These are phyloP conservation scores for Druceiella hillmani DNA, from an alignment of 2,888 invertebrate species.

Conservation along the genomic window DNA sequence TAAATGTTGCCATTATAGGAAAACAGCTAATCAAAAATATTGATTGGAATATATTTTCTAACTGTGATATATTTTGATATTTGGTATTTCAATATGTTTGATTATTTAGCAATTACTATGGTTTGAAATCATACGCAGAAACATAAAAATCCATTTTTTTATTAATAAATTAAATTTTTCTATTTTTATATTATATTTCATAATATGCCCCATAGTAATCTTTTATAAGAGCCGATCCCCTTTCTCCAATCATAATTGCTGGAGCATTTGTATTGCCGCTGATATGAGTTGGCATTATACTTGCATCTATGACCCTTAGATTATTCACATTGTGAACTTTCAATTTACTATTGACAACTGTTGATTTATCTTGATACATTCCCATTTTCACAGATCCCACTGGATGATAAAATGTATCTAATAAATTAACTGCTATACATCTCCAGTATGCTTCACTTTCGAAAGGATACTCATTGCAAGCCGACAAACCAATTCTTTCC, in stretches of 20 bases:
- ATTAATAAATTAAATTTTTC: too few species aligned
- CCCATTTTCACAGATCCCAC: constrained; percentile 41
- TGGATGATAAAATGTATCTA: constrained; percentile 40
- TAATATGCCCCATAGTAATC: constrained; percentile 17
- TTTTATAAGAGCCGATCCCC: constrained; percentile 36
- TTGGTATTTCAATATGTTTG: too few species aligned
- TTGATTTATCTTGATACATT: too few species aligned
- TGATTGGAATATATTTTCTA: too few species aligned
- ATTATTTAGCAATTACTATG: too few species aligned
- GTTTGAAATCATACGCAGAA: too few species aligned
- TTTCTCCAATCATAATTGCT: constrained; percentile 41
- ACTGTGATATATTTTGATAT: too few species aligned
- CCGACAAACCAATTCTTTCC: constrained; percentile 29
- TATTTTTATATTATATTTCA: background rate
- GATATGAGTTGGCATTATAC: constrained; percentile 35
- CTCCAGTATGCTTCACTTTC: constrained; percentile 35
- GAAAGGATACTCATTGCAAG: constrained; percentile 26
- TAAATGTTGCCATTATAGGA: too few species aligned
- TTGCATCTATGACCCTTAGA: constrained; percentile 39
- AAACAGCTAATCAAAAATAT: too few species aligned
- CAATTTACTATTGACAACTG: constrained; percentile 32
- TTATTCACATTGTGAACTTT: constrained; percentile 30
- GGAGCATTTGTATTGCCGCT: constrained; percentile 43
- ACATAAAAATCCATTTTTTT: too few species aligned
- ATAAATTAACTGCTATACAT: constrained; percentile 36